Evolutionary conservation across 2,888 invertebrate genomes (phyloP).

Genomic region (Melanophora roralis): DNA sequence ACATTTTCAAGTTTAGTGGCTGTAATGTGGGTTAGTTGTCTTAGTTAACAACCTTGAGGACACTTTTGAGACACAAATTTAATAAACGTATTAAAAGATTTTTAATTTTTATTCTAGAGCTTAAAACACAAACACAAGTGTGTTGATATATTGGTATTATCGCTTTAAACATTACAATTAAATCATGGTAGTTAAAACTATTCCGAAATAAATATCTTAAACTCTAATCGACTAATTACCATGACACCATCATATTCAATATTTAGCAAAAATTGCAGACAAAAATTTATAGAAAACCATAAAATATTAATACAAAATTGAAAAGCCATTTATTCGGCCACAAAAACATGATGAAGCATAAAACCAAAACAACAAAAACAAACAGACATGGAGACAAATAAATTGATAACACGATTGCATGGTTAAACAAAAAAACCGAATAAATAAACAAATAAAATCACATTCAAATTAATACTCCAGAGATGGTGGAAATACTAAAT

Average conservation of each 20-base stretch:
- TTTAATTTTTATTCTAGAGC: too few relatives aligned
- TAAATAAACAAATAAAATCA: constrained; percentile 37
- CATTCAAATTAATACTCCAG: constrained; percentile 46
- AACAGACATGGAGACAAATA: constrained; percentile 5
- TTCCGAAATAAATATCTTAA: too few relatives aligned
- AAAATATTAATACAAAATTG: constrained; percentile 33
- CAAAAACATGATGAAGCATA: constrained; percentile 51
- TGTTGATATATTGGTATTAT: too few relatives aligned
- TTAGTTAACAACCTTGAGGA: too few relatives aligned
- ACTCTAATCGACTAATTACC: too few relatives aligned
- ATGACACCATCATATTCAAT: too few relatives aligned
- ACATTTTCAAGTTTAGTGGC: constrained; percentile 12
- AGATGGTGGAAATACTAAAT: constrained; percentile 44
- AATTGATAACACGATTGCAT: constrained; percentile 40
- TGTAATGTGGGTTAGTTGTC: background rate
- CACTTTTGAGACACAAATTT: too few relatives aligned
- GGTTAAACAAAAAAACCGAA: background rate
- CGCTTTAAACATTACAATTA: too few relatives aligned
- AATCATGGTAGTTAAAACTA: too few relatives aligned
- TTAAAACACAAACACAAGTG: too few relatives aligned
- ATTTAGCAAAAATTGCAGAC: background rate
- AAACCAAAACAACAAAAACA: constrained; percentile 34
- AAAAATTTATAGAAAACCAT: constrained; percentile 10
- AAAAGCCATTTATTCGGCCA: constrained; percentile 32
- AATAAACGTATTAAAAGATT: too few relatives aligned